Evolutionary conservation across 37 sponge, comb jelly and placozoan genomes (phyloP), one percentile per base, ranked within the genome.

Genomic region (Dysidea cf. avara): DNA sequence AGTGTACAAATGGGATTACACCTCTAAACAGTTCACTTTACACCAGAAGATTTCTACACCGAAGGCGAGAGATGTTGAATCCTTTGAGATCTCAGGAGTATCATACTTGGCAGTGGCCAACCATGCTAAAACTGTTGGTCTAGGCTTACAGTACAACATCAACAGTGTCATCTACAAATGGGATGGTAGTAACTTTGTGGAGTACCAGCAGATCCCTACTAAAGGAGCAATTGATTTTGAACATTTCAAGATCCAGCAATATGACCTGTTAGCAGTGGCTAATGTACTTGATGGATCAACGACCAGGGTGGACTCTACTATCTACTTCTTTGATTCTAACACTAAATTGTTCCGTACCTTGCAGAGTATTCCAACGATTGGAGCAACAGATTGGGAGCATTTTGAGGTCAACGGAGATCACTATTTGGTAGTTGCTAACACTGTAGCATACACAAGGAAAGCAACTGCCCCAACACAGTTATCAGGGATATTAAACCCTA

Each of bases 381-480:
- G 67, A 13, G 67, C 67, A 36, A 65, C 67, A 36, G 67, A 36
- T 9, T 65, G 67, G 67, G 39, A 32, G 11, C 11, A 33, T 36
- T 12, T 65, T 65, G 37, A 36, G 11, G 36, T 65, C 31, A 36
- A 65, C 7, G 67, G 39, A 11, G 67, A 65, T 36, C 25, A 31
- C 46, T 65, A 65, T 31, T 13, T 65, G 5, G 67, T 36, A 11
- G 67, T 65, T 24, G 67, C 67, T 24, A 65, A 65, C 67, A 24
- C 67, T 5, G 9, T 65, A 7, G 9, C 5, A 43, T 5, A 5
- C 46, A 43, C 7, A 9, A 43, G 46, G 46, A 5, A 43, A 36
- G 12, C 39, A 11, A 12, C 39, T 7, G 46, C 31, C 46, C 67
- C 25, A 4, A 32, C 6, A 35, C 67, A 5, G 11, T 5, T 43